Percentiles rank a stretch among this genome's conserved stretches.
phyloP scores from a whole-genome alignment of 2,888 invertebrate genomes.

The Oxyteleia sp. region DNA sequence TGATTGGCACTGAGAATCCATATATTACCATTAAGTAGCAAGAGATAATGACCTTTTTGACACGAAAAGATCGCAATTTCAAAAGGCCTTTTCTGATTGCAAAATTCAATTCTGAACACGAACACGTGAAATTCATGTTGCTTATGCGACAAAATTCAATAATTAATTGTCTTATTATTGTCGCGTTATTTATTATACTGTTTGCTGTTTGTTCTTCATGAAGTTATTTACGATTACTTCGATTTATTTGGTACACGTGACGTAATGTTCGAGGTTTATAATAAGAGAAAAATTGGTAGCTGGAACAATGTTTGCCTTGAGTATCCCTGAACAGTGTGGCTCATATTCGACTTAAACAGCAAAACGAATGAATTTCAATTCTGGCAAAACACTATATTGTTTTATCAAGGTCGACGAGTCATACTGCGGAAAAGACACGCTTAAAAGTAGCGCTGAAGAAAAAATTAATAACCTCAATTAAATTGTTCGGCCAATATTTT shows the following conservation, averaged over 20 bases:
- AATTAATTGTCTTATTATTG: slow-evolving; percentile 51
- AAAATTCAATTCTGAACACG: no score
- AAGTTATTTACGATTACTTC: slow-evolving; percentile 44
- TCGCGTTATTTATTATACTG: slow-evolving; percentile 39
- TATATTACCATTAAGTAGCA: no score
- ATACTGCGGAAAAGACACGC: slow-evolving; percentile 35
- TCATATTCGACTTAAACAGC: slow-evolving; percentile 44
- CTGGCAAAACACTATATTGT: slow-evolving; percentile 35
- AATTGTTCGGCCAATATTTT: slow-evolving; percentile 16
- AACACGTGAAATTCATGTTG: no score
- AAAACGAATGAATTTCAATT: slow-evolving; percentile 38
- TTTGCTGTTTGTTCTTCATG: slow-evolving; percentile 21
- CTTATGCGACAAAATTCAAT: slow-evolving; percentile 13
- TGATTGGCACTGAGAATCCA: no score
- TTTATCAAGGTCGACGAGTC: slow-evolving; percentile 45
- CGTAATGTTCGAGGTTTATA: slow-evolving; percentile 20
- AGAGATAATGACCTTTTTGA: no score
- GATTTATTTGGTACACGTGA: slow-evolving; percentile 20
- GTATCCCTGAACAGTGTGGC: slow-evolving; percentile 26
- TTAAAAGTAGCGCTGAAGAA: slow-evolving; percentile 13
- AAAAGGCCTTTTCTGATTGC: no score
- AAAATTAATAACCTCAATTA: slow-evolving; percentile 35
- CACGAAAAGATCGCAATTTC: no score
- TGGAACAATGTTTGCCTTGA: slow-evolving; percentile 1
- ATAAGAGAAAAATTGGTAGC: slow-evolving; percentile 23